phyloP scores from a whole-genome alignment of 2,797 vertebrate species.

The Triplophysa yarkandensis region DNA sequence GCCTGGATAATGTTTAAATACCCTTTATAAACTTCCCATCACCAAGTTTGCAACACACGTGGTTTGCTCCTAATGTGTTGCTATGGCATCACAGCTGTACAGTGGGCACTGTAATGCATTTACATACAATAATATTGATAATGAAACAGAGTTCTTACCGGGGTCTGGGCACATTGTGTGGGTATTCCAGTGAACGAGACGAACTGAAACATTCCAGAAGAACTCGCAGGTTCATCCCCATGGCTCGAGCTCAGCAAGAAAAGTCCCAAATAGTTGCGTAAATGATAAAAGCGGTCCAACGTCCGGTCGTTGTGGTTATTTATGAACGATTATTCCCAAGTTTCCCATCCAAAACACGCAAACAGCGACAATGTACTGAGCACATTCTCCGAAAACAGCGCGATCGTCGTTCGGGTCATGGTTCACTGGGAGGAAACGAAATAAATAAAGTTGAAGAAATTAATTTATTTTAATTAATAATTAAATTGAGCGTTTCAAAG shows the following conservation, averaged over 20 bases:
- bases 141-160: slow-evolving; percentile 47
- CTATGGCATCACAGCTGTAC: no score
- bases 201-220: slow-evolving; percentile 85
- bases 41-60: no score
- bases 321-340: slow-evolving; percentile 38
- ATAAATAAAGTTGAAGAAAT: slow-evolving; percentile 30
- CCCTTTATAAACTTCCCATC: no score
- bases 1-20: no score
- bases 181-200: slow-evolving; percentile 79
- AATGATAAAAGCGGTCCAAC: slow-evolving; percentile 62
- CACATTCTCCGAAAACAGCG: slow-evolving; percentile 42
- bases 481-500: no score
- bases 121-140: background rate
- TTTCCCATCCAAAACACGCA: slow-evolving; percentile 37
- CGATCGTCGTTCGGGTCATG: slow-evolving; percentile 50
- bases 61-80: no score
- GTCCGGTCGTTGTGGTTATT: slow-evolving; percentile 34
- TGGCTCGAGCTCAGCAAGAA: slow-evolving; percentile 72
- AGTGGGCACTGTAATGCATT: no score
- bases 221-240: slow-evolving; percentile 84
- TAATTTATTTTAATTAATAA: no score
- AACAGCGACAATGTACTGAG: slow-evolving; percentile 42
- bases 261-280: slow-evolving; percentile 65
- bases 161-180: slow-evolving; percentile 76
- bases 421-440: slow-evolving; percentile 18